Evolutionary conservation across 1,140 invertebrate species (phyloP).

Genomic region (Sitophilus oryzae): DNA sequence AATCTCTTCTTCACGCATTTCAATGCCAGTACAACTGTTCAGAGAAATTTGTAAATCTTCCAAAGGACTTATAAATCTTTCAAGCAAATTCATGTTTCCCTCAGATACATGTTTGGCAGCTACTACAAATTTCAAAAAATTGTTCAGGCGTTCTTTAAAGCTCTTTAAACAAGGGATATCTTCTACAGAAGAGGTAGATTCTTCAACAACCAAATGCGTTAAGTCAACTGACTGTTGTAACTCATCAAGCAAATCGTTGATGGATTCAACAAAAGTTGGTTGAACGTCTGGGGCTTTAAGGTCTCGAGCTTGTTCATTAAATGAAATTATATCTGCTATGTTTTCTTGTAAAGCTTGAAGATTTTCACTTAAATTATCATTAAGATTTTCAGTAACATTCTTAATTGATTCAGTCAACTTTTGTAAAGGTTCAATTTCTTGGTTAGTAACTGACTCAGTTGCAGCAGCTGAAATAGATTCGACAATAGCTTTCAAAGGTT

Average conservation of each 20-base stretch:
- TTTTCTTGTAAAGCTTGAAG: conserved; percentile 28
- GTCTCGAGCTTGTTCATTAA: conserved; percentile 24
- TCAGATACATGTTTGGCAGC: conserved; percentile 28
- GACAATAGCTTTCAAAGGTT: conserved; percentile 32
- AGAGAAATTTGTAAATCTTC: conserved; percentile 32
- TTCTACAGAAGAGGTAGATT: conserved; percentile 26
- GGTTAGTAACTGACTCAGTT: conserved; percentile 8
- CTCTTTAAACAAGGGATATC: conserved; percentile 28
- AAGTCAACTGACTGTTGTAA: conserved; percentile 31
- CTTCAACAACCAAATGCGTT: conserved; percentile 29
- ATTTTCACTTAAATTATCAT: conserved; percentile 26
- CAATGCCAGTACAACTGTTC: conserved; percentile 22
- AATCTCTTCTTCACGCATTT: conserved; percentile 32
- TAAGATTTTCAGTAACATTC: conserved; percentile 20
- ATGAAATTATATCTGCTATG: conserved; percentile 18
- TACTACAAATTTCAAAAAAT: conserved; percentile 33
- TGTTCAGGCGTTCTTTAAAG: conserved; percentile 17
- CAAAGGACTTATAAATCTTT: conserved; percentile 26
- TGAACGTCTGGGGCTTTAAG: conserved; percentile 13
- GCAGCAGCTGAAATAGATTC: conserved; percentile 13
- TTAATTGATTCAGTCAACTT: conserved; percentile 29
- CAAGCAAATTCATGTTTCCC: conserved; percentile 35
- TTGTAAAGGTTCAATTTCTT: conserved; percentile 28
- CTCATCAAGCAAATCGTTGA: conserved; percentile 26
- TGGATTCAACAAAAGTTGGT: conserved; percentile 17